phyloP scores from a whole-genome alignment of 2,113 vertebrate genomes.

The Clarias gariepinus region DNA sequence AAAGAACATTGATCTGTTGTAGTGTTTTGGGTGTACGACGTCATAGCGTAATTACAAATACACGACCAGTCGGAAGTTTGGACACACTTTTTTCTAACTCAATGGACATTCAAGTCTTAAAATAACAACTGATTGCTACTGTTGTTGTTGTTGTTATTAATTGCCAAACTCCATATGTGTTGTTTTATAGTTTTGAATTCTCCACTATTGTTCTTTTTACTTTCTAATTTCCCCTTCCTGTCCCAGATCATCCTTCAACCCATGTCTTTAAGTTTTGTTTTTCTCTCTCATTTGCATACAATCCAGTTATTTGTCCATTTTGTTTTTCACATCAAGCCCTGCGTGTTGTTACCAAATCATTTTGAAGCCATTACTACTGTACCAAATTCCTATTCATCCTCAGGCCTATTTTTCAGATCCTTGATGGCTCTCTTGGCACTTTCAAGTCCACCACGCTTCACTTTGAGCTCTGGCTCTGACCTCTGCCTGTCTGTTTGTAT shows the following conservation, averaged over 20 bases:
- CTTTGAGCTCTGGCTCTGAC: constrained; percentile 23
- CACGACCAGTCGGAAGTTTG: too few relatives aligned
- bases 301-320: neutral
- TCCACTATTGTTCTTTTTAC: neutral
- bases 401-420: neutral
- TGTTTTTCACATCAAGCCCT: neutral
- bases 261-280: neutral
- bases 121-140: too few relatives aligned
- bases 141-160: too few relatives aligned
- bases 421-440: neutral
- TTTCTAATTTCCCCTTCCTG: neutral
- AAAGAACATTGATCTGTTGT: too few relatives aligned
- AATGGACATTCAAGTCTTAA: too few relatives aligned
- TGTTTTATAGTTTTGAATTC: too few relatives aligned
- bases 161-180: too few relatives aligned
- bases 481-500: constrained; percentile 36
- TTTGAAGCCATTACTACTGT: neutral
- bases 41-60: too few relatives aligned
- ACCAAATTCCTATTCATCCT: neutral
- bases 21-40: too few relatives aligned
- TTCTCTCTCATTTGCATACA: neutral
- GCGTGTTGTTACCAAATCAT: neutral
- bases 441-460: neutral
- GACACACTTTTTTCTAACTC: too few relatives aligned
- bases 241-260: neutral